phyloP scores from a whole-genome alignment of 2,888 invertebrate genomes.

The Bellardia pandia region DNA sequence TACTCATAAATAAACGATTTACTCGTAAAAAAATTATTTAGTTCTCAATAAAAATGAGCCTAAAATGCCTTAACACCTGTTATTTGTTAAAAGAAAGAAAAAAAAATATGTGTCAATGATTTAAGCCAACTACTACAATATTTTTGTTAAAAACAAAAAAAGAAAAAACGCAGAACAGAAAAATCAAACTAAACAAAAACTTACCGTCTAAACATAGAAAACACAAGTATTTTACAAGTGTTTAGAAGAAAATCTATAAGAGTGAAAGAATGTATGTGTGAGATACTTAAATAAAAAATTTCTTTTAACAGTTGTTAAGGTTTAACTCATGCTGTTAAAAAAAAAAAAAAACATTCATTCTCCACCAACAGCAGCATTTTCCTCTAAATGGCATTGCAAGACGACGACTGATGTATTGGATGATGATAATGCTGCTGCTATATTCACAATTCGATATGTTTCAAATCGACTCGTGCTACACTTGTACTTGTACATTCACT shows the following conservation, averaged over 20 bases:
- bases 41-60: constrained; percentile 67
- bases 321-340: constrained; percentile 51
- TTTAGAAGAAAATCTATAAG: background rate
- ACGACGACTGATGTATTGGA: constrained; percentile 32
- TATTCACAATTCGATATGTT: background rate
- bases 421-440: constrained; percentile 25
- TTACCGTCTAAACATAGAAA: background rate
- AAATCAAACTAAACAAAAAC: constrained; percentile 36
- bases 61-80: constrained; percentile 78
- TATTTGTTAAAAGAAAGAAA: constrained; percentile 75
- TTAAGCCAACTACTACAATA: constrained; percentile 75
- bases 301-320: constrained; percentile 62
- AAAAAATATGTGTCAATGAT: constrained; percentile 78
- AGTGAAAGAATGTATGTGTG: background rate
- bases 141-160: constrained; percentile 13
- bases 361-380: background rate
- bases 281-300: constrained; percentile 43
- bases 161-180: background rate
- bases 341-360: constrained; percentile 41
- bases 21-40: constrained; percentile 43
- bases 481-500: constrained; percentile 32
- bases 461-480: constrained; percentile 50
- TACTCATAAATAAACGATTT: constrained; percentile 27
- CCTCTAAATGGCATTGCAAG: constrained; percentile 47
- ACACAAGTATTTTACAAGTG: background rate